These are phyloP conservation scores for Haliclystus octoradiatus DNA, from an alignment of 30 jellyfish, hydroid and myxozoan genomes.

Conservation along the genomic window DNA sequence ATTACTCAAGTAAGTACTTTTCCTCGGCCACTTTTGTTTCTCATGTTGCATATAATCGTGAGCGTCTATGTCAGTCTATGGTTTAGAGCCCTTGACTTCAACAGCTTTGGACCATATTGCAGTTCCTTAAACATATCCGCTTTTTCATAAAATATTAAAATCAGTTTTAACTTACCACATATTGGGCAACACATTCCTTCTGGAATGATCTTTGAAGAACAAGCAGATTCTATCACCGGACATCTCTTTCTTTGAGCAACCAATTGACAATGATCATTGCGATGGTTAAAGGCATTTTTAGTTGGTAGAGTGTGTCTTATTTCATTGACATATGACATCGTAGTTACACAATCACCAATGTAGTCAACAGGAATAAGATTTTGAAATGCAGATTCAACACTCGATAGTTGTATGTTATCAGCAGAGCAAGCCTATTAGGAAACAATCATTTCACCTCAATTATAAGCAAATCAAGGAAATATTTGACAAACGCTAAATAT, in stretches of 20 bases:
- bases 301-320: too few species aligned
- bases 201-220: background rate
- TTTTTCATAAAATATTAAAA: too few species aligned
- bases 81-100: too few species aligned
- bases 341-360: background rate
- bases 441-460: too few species aligned
- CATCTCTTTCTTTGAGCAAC: background rate
- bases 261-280: background rate
- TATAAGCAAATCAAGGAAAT: too few species aligned
- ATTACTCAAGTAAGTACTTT: too few species aligned
- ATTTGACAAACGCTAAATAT: too few species aligned
- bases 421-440: background rate
- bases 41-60: too few species aligned
- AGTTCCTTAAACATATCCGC: too few species aligned
- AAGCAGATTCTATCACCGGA: background rate
- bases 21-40: too few species aligned
- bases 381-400: background rate
- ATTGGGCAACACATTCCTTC: background rate
- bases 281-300: background rate
- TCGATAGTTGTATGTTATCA: background rate
- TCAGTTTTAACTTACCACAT: background rate
- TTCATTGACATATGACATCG: background rate
- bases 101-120: too few species aligned
- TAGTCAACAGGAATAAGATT: background rate
- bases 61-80: too few species aligned